Percentiles rank a stretch among this genome's conserved stretches.
Conservation (phyloP, 2,888 invertebrate species). For the Dendrolimus houi region DNA sequence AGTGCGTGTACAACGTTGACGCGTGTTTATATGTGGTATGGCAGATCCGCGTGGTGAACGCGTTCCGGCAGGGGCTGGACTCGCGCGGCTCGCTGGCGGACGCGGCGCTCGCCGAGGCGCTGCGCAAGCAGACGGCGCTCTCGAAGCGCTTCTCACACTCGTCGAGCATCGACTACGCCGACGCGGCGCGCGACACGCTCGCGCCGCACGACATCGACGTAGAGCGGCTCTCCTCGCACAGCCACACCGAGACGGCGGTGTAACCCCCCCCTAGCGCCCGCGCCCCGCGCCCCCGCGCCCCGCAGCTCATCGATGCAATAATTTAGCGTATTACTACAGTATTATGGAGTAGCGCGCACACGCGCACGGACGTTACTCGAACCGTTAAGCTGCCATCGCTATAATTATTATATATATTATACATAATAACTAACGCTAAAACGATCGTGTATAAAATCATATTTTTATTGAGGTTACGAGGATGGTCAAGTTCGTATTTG, state of each 20-base stretch:
- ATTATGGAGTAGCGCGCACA: constrained; percentile 28
- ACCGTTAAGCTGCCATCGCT: constrained; percentile 52
- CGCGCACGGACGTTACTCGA: constrained; percentile 27
- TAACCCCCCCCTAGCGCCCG: constrained; percentile 56
- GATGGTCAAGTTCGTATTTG: constrained; percentile 46
- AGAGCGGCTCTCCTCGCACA: constrained; percentile 93
- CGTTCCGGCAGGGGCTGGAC: constrained; percentile 99
- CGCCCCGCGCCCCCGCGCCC: constrained; percentile 7
- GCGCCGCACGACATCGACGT: constrained; percentile 95
- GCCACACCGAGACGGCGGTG: constrained; percentile 96
- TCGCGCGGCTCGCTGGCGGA: constrained; percentile 95
- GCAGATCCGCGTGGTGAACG: constrained; percentile 99
- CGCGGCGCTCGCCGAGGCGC: constrained; percentile 94
- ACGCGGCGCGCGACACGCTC: constrained; percentile 90
- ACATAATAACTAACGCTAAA: constrained; percentile 36
- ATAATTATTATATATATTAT: constrained; percentile 20
- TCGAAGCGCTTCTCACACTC: constrained; percentile 95
- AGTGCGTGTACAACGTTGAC: constrained; percentile 4
- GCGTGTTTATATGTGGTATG: constrained; percentile 37
- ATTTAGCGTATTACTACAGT: constrained; percentile 22
- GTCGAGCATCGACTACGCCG: constrained; percentile 91
- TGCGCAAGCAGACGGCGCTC: constrained; percentile 94
- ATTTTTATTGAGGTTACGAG: constrained; percentile 42
- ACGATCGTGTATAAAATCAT: constrained; percentile 58
- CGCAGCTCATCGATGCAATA: constrained; percentile 17